These are phyloP conservation scores for Tipula unca DNA, from an alignment of 2,888 invertebrate genomes.

Conservation along the genomic window DNA sequence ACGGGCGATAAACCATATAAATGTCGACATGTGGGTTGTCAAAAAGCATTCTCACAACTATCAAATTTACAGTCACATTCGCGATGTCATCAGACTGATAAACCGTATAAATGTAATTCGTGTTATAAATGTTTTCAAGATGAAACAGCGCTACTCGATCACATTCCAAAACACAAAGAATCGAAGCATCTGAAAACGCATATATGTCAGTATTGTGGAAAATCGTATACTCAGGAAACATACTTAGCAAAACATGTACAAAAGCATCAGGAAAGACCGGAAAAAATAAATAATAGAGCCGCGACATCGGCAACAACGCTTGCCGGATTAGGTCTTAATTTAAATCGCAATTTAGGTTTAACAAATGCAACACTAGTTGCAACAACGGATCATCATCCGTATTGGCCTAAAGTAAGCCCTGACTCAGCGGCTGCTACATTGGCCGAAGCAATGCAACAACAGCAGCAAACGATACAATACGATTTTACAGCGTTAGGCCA, in stretches of 20 bases:
- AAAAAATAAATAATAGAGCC: conserved; percentile 48
- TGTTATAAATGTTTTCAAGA: conserved; percentile 99
- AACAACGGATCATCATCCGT: conserved; percentile 52
- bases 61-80: conserved; percentile 99
- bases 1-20: conserved; percentile 99
- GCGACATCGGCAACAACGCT: conserved; percentile 30
- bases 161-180: conserved; percentile 99
- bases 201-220: conserved; percentile 99
- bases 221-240: conserved; percentile 98
- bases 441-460: conserved; percentile 53
- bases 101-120: conserved; percentile 99
- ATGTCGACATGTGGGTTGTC: conserved; percentile 94
- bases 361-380: conserved; percentile 40
- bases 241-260: conserved; percentile 99
- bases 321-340: conserved; percentile 26
- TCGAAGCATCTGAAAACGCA: conserved; percentile 99
- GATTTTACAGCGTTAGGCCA: conserved; percentile 32
- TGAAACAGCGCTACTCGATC: conserved; percentile 93
- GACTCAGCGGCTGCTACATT: conserved; percentile 58
- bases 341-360: conserved; percentile 28
- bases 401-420: conserved; percentile 83
- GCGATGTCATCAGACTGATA: conserved; percentile 98
- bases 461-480: conserved; percentile 46
- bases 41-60: conserved; percentile 98
- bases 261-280: conserved; percentile 90